phyloP scores from a whole-genome alignment of 1,140 invertebrate genomes.

The Papilio machaon region DNA sequence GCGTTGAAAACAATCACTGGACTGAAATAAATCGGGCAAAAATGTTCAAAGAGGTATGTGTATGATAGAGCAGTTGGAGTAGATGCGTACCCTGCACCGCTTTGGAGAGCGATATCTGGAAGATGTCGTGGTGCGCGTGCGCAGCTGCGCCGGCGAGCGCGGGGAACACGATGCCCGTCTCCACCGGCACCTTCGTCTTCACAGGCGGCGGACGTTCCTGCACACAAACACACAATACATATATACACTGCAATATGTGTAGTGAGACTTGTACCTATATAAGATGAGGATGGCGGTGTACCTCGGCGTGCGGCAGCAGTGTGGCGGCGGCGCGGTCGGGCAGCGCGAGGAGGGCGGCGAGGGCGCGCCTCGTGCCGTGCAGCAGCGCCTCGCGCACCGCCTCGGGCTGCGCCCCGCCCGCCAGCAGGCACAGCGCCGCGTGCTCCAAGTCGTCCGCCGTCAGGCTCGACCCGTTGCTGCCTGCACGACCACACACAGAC shows the following conservation, averaged over 20 bases:
- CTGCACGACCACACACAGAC: not conserved
- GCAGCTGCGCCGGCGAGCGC: constrained; percentile 84
- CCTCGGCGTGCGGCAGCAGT: constrained; percentile 54
- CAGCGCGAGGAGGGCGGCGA: constrained; percentile 90
- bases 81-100: constrained; percentile 82
- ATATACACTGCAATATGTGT: too few species aligned
- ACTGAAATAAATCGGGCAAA: too few species aligned
- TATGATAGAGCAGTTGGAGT: too few species aligned
- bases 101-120: constrained; percentile 96
- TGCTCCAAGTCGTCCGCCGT: constrained; percentile 98
- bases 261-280: too few species aligned
- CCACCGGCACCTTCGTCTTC: constrained; percentile 84
- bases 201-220: constrained; percentile 84
- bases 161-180: constrained; percentile 89
- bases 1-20: too few species aligned
- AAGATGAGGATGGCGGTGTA: not conserved
- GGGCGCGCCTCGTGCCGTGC: constrained; percentile 89
- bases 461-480: constrained; percentile 82
- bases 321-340: constrained; percentile 54
- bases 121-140: constrained; percentile 89
- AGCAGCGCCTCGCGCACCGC: constrained; percentile 90
- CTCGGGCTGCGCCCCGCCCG: constrained; percentile 89
- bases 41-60: too few species aligned
- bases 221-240: not conserved
- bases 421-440: constrained; percentile 91